Evolutionary conservation across 1,140 invertebrate genomes (phyloP).

Genomic region (Lasioglossum albipes): DNA sequence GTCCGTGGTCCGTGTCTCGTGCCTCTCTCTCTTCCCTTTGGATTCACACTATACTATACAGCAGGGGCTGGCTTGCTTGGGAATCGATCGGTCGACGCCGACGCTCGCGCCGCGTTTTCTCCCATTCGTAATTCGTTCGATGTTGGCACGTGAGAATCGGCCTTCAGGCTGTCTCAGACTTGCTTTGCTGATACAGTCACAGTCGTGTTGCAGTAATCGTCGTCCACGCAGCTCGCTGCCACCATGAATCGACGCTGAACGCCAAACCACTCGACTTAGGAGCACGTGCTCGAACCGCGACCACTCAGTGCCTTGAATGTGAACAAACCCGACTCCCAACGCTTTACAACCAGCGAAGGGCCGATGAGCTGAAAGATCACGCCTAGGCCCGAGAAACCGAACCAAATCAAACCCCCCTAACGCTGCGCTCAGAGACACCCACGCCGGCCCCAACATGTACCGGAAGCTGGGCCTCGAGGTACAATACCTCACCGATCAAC

Average conservation of each 20-base stretch:
- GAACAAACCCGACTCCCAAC: not conserved
- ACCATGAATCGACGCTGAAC: conserved; percentile 3
- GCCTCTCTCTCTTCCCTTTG: not conserved
- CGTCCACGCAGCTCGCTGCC: not conserved
- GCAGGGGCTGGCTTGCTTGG: too few species aligned
- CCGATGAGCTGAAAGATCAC: conserved; percentile 1
- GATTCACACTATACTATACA: not conserved
- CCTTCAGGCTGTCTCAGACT: not conserved
- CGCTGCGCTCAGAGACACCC: too few species aligned
- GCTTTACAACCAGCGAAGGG: too few species aligned
- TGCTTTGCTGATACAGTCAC: too few species aligned
- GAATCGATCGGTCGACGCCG: not conserved
- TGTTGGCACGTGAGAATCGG: conserved; percentile 7
- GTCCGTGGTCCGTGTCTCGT: too few species aligned
- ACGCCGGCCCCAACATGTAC: conserved; percentile 31
- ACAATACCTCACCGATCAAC: conserved; percentile 89
- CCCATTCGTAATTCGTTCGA: not conserved
- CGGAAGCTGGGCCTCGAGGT: conserved; percentile 81
- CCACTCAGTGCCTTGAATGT: not conserved
- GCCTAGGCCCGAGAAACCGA: not conserved
- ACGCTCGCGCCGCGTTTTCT: not conserved
- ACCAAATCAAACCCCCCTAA: too few species aligned
- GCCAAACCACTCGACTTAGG: not conserved
- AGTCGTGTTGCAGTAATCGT: not conserved
- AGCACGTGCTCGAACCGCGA: conserved; percentile 6